Percentiles rank a stretch among this genome's conserved stretches.
phyloP scores from a whole-genome alignment of 2,797 vertebrate species.

The Hafferia zeledoni region DNA sequence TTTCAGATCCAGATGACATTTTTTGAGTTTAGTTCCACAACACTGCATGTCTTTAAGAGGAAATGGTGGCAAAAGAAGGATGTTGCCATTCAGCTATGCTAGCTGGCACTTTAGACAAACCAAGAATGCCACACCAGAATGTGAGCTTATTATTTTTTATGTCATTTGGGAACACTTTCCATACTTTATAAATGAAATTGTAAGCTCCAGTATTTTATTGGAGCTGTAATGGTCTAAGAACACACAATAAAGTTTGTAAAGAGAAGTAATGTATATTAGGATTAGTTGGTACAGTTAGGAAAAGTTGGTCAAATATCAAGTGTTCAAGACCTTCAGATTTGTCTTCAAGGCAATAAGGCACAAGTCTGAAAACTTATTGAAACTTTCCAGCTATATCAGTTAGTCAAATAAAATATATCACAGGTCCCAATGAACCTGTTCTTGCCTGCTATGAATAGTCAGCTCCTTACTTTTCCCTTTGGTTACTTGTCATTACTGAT shows the following conservation, averaged over 20 bases:
- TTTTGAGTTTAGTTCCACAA: neutral
- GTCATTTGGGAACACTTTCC: neutral
- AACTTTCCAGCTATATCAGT: neutral
- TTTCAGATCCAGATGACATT: neutral
- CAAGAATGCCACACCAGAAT: accelerated
- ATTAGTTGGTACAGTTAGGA: neutral
- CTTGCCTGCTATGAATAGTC: neutral
- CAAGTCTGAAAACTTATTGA: neutral
- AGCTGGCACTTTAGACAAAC: neutral
- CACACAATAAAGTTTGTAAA: neutral
- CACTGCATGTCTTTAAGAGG: neutral
- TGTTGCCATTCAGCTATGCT: neutral
- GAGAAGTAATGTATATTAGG: neutral
- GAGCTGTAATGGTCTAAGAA: neutral
- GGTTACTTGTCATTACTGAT: neutral
- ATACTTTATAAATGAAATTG: neutral
- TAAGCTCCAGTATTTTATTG: neutral
- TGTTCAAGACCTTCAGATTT: neutral
- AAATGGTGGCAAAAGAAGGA: neutral
- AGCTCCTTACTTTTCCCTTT: neutral
- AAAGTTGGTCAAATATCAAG: neutral
- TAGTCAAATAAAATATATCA: neutral
- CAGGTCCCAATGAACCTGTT: neutral
- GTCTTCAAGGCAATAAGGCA: neutral
- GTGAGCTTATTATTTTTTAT: neutral